A percentile compares a stretch with the other conserved stretches of the same genome.
These are phyloP conservation scores for Biston betularia DNA, from an alignment of 2,888 invertebrate species.

Conservation along the genomic window DNA sequence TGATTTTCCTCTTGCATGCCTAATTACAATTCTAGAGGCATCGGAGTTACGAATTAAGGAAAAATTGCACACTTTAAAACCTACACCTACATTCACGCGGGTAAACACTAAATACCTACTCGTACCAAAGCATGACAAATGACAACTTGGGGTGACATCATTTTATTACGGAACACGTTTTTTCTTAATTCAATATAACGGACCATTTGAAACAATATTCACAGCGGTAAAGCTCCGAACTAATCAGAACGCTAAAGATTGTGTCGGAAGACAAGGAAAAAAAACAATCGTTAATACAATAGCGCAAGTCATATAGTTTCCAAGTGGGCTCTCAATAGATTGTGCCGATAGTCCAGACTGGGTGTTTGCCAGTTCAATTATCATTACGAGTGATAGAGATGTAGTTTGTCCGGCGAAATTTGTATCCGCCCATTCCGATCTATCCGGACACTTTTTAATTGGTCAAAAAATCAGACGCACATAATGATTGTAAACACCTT, in stretches of 20 bases:
- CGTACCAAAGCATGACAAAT: constrained; percentile 16
- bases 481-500: not conserved
- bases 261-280: constrained; percentile 83
- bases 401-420: constrained; percentile 3
- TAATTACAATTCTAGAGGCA: constrained; percentile 20
- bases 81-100: constrained; percentile 2
- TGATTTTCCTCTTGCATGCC: constrained; percentile 3
- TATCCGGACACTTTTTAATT: constrained; percentile 29
- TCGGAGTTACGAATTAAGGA: constrained; percentile 13
- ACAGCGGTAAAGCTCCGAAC: constrained; percentile 81
- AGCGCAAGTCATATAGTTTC: constrained; percentile 84
- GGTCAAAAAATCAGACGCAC: not conserved
- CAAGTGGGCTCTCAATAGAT: constrained; percentile 76
- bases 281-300: constrained; percentile 81
- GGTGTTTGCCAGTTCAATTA: constrained; percentile 87
- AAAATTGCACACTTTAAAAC: constrained; percentile 1
- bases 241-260: constrained; percentile 86
- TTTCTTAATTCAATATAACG: constrained; percentile 68
- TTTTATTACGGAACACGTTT: constrained; percentile 35
- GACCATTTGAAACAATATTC: constrained; percentile 77
- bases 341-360: constrained; percentile 77
- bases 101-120: constrained; percentile 29
- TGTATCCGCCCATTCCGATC: not conserved
- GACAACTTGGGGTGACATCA: constrained; percentile 8
- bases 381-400: constrained; percentile 76